These are phyloP conservation scores for Poecilia velifera DNA, from an alignment of 2,797 vertebrate species.

Conservation along the genomic window DNA sequence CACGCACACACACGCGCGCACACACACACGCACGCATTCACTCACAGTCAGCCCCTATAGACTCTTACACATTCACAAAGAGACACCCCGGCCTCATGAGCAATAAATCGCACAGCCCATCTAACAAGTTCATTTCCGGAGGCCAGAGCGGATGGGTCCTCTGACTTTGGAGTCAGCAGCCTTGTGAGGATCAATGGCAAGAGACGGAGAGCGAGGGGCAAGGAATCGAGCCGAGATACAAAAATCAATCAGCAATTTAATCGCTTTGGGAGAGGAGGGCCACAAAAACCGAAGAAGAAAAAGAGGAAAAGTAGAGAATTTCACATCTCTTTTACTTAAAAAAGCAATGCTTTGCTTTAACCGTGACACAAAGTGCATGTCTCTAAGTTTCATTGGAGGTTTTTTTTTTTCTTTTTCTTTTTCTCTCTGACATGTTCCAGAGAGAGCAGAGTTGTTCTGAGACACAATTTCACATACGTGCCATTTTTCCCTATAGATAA, in stretches of 20 bases:
- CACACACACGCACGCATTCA: conserved; percentile 42
- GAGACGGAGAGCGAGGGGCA: conserved; percentile 78
- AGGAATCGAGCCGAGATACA: conserved; percentile 82
- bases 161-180: conserved; percentile 84
- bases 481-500: conserved; percentile 36
- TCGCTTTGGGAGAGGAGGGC: conserved; percentile 73
- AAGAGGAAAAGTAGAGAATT: conserved; percentile 63
- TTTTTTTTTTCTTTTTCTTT: conserved; percentile 45
- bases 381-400: conserved; percentile 63
- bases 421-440: conserved; percentile 58
- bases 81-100: conserved; percentile 77
- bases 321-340: conserved; percentile 71
- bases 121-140: conserved; percentile 86
- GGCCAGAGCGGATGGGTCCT: conserved; percentile 79
- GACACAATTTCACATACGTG: conserved; percentile 52
- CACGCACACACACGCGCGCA: conserved; percentile 33
- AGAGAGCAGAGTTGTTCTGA: conserved; percentile 67
- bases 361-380: conserved; percentile 63
- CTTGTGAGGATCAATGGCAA: conserved; percentile 83
- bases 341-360: conserved; percentile 74
- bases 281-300: conserved; percentile 60
- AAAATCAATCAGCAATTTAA: conserved; percentile 88
- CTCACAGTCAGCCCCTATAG: conserved; percentile 55
- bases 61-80: conserved; percentile 66
- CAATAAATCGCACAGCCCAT: conserved; percentile 84